phyloP scores from a whole-genome alignment of 2,888 invertebrate genomes.

The Polyommatus icarus region DNA sequence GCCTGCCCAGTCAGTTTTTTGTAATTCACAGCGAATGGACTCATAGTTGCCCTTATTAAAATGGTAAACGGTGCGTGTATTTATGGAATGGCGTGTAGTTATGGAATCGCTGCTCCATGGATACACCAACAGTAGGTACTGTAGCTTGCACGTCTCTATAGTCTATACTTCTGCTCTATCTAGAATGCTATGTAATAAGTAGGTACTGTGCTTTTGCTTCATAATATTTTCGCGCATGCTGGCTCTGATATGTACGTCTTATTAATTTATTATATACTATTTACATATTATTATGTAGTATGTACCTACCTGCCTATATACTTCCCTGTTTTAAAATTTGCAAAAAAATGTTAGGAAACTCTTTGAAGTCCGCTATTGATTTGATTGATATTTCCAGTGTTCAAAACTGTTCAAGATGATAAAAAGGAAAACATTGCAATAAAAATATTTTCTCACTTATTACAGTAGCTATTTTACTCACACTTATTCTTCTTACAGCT shows the following conservation, averaged over 20 bases:
- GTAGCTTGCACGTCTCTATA: background rate
- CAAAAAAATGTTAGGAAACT: background rate
- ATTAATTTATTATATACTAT: background rate
- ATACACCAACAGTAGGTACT: background rate
- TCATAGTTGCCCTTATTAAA: no score
- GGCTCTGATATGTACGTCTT: no score
- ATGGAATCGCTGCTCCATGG: background rate
- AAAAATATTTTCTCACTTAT: background rate
- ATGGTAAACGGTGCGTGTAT: no score
- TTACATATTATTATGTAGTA: no score
- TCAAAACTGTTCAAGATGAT: constrained; percentile 32
- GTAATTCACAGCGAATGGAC: no score
- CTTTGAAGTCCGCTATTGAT: background rate
- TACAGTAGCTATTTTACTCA: background rate
- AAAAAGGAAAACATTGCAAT: background rate
- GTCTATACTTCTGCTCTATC: constrained; percentile 19
- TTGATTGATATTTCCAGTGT: constrained; percentile 24
- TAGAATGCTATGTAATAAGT: background rate
- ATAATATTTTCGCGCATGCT: no score
- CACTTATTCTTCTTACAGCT: constrained; percentile 45
- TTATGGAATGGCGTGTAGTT: no score
- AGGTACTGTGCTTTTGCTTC: background rate
- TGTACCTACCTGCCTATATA: background rate
- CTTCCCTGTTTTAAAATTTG: background rate
- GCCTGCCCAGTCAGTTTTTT: no score